phyloP scores from a whole-genome alignment of 2,113 vertebrate genomes.

The Macrotis lagotis region DNA sequence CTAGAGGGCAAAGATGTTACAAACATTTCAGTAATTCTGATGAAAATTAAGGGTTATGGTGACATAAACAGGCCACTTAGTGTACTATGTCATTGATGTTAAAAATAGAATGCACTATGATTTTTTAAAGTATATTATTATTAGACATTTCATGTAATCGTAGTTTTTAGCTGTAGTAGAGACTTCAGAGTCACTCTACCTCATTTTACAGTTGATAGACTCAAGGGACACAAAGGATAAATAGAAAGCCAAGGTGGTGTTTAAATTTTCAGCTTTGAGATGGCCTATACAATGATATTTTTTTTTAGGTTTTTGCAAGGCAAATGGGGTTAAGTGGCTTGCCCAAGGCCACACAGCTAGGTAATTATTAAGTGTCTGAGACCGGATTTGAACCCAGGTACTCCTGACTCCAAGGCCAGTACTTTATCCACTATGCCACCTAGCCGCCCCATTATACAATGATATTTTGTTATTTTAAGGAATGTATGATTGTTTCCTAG shows the following conservation, averaged over 20 bases:
- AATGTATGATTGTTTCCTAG: background rate
- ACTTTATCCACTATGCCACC: too few species aligned
- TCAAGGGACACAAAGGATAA: background rate
- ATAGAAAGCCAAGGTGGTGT: background rate
- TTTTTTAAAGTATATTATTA: background rate
- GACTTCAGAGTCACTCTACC: background rate
- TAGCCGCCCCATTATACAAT: too few species aligned
- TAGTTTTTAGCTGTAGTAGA: background rate
- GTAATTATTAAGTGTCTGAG: too few species aligned
- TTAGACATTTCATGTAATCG: background rate
- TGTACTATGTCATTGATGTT: background rate
- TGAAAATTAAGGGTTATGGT: background rate
- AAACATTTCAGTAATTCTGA: background rate
- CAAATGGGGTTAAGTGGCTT: too few species aligned
- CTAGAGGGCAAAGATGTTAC: conserved; percentile 16
- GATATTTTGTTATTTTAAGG: background rate
- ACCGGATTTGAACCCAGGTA: too few species aligned
- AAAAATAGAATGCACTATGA: background rate
- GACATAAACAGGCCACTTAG: too few species aligned
- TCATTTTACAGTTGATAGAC: background rate
- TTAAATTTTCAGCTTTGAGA: background rate
- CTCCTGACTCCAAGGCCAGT: too few species aligned
- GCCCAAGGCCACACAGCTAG: too few species aligned
- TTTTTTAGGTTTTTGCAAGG: too few species aligned
- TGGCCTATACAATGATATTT: background rate